Base-by-base conservation (phyloP, 2,888 invertebrate genomes). In the Tridacna crocea region DNA sequence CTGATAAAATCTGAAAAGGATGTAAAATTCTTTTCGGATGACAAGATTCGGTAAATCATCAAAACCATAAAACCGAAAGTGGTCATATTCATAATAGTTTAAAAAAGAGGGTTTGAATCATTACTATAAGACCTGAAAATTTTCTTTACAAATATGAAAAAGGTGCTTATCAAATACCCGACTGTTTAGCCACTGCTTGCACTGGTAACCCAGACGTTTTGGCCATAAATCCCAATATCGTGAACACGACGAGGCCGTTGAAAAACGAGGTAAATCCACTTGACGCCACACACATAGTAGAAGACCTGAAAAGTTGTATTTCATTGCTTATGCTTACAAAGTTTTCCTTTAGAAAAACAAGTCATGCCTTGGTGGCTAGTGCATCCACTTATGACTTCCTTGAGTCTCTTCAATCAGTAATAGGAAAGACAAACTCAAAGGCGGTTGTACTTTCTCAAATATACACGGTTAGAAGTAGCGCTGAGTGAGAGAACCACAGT, bases 161-260 rank as follows among this genome's bases (percentile, higher is more conserved):
- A 36, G 3, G 36, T 36, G 36, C 55, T 15, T 19, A 55, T 19
- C 55, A 15, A 55, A 55, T 19, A 80, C 80, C 80, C 66, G 80
- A 80, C 46, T 75, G 75, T 51, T 58, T 72, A 0, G 80, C 80
- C 22, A 80, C 80, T 10, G 58, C 76, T 13, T 76, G 19, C 15
- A 80, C 68, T 13, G 72, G 27, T 65, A 80, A 13, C 10, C 80
- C 80, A 15, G 80, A 76, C 19, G 78, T 51, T 47, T 78, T 77
- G 2, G 82, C 82, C 82, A 82, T 82, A 61, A 77, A 82, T 12
- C 82, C 82, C 2, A 82, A 17, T n/a, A 82, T 82, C 8, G 82
- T 75, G 55, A 82, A 82, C 48, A 82, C 82, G 3, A 82, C 82
- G 0, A 82, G 63, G 3, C 82, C 81, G 48, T 77, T 77, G 60